These are phyloP conservation scores for Temnothorax ravouxi DNA, from an alignment of 2,888 invertebrate genomes.

Conservation along the genomic window DNA sequence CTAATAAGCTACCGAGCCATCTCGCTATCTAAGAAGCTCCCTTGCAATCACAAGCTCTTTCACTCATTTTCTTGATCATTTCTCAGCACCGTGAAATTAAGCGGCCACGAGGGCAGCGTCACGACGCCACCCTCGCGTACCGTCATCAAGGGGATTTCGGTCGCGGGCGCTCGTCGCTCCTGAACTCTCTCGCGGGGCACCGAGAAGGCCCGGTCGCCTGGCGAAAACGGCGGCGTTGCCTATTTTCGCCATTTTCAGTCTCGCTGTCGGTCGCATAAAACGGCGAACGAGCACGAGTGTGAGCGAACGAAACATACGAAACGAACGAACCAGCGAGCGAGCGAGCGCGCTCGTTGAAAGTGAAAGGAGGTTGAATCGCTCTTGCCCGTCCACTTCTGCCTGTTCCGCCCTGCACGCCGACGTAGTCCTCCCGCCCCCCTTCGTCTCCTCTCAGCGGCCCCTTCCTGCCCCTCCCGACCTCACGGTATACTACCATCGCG, in stretches of 20 bases:
- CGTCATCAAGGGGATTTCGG: background rate
- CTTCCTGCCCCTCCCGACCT: constrained; percentile 50
- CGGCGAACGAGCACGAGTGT: constrained; percentile 56
- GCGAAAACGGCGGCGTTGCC: constrained; percentile 80
- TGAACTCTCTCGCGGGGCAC: constrained; percentile 21
- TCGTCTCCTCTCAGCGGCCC: constrained; percentile 16
- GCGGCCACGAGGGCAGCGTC: background rate
- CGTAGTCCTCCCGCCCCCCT: constrained; percentile 48
- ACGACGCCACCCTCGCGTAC: constrained; percentile 6
- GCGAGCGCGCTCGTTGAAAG: constrained; percentile 86
- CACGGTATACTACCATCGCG: constrained; percentile 46
- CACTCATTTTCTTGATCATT: background rate
- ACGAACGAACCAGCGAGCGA: constrained; percentile 41
- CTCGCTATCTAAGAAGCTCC: background rate
- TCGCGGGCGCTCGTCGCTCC: constrained; percentile 30
- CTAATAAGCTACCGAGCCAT: background rate
- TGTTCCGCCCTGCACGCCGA: constrained; percentile 61
- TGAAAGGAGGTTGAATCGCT: constrained; percentile 86
- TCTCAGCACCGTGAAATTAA: background rate
- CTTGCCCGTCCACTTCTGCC: constrained; percentile 83
- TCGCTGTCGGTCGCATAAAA: constrained; percentile 72
- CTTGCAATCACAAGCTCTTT: background rate
- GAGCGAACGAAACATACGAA: constrained; percentile 39
- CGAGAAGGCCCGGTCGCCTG: constrained; percentile 61
- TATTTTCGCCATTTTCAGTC: constrained; percentile 83